Conservation (phyloP, 2,888 invertebrate species). For the Hymenopus coronatus region DNA sequence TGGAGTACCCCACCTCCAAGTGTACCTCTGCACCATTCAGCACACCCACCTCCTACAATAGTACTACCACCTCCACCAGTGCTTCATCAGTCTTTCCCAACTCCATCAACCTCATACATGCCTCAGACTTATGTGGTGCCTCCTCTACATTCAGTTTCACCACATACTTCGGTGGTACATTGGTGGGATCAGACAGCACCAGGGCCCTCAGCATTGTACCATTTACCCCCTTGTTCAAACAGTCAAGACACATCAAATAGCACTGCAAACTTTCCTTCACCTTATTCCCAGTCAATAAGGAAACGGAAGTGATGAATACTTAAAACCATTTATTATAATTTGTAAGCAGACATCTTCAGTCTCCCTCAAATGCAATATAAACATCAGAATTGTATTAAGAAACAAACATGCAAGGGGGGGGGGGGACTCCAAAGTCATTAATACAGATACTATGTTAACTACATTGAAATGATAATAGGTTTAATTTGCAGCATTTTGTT, state of each 20-base stretch:
- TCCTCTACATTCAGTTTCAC: slow-evolving; percentile 20
- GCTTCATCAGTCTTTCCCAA: slow-evolving; percentile 19
- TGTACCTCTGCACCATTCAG: slow-evolving; percentile 21
- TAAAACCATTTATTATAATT: not conserved
- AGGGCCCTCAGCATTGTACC: slow-evolving; percentile 27
- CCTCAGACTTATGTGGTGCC: slow-evolving; percentile 25
- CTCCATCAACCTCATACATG: slow-evolving; percentile 25
- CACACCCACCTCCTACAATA: slow-evolving; percentile 12
- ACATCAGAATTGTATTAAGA: not conserved
- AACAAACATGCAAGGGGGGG: not conserved
- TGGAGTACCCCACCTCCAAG: slow-evolving; percentile 30
- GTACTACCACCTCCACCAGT: slow-evolving; percentile 21
- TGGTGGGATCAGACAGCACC: slow-evolving; percentile 31
- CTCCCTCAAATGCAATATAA: not conserved
- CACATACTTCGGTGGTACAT: slow-evolving; percentile 23
- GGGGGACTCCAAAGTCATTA: not conserved
- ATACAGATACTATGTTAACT: not conserved
- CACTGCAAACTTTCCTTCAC: slow-evolving; percentile 23
- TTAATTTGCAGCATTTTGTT: not conserved
- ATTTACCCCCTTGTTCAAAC: slow-evolving; percentile 16
- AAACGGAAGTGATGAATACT: slow-evolving; percentile 30
- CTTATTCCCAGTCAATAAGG: slow-evolving; percentile 28
- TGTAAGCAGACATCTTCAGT: not conserved
- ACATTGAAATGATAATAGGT: not conserved
- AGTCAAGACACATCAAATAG: slow-evolving; percentile 19